These are phyloP conservation scores for Octodonta nipae DNA, from an alignment of 2,888 invertebrate species.

Conservation along the genomic window DNA sequence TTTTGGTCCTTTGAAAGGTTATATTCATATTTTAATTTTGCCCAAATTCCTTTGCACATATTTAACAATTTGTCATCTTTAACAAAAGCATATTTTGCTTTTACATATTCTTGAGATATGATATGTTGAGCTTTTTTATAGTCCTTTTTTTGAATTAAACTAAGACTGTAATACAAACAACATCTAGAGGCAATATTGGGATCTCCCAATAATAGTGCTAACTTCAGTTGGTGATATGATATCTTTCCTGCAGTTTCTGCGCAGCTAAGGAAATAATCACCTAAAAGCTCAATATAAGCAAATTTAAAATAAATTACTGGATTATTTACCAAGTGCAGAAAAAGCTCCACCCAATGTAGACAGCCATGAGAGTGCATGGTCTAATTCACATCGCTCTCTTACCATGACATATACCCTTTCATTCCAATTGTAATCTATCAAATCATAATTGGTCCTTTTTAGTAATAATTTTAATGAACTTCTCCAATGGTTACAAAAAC, in stretches of 20 bases:
- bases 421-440: slow-evolving; percentile 57
- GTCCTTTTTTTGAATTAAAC: slow-evolving; percentile 69
- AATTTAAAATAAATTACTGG: background rate
- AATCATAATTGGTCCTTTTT: slow-evolving; percentile 44
- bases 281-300: slow-evolving; percentile 31
- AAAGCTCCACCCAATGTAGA: slow-evolving; percentile 94
- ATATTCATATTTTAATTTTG: slow-evolving; percentile 55
- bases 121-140: slow-evolving; percentile 50
- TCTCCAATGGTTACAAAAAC: slow-evolving; percentile 14
- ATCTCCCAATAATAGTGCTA: slow-evolving; percentile 72
- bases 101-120: slow-evolving; percentile 42
- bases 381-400: slow-evolving; percentile 59
- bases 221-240: slow-evolving; percentile 65
- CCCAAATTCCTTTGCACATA: slow-evolving; percentile 83
- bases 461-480: slow-evolving; percentile 22
- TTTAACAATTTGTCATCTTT: slow-evolving; percentile 53
- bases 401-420: slow-evolving; percentile 37
- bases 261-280: slow-evolving; percentile 69
- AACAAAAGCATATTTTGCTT: slow-evolving; percentile 29
- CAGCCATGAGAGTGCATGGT: slow-evolving; percentile 81
- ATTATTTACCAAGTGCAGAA: slow-evolving; percentile 53
- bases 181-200: slow-evolving; percentile 70
- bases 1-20: background rate
- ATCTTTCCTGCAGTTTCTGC: slow-evolving; percentile 81
- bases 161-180: slow-evolving; percentile 72